phyloP scores from a whole-genome alignment of 2,113 vertebrate species.

The Callionymus lyra region DNA sequence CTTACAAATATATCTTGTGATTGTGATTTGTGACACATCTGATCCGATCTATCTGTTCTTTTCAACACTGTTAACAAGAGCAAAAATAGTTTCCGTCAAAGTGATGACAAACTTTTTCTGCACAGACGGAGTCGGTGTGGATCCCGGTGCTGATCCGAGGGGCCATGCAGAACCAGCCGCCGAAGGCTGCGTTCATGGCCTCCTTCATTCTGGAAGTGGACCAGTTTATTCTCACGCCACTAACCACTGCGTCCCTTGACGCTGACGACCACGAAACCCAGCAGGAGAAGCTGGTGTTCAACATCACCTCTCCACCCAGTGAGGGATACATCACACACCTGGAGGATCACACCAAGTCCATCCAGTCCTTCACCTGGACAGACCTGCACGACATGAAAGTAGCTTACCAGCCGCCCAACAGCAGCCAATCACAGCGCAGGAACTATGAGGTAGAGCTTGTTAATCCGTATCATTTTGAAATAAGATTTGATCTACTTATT shows the following conservation, averaged over 20 bases:
- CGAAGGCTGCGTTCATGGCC: slow-evolving; percentile 58
- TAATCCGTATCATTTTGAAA: neutral
- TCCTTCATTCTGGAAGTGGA: slow-evolving; percentile 68
- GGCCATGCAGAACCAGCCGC: slow-evolving; percentile 61
- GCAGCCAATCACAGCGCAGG: slow-evolving; percentile 57
- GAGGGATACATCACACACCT: slow-evolving; percentile 60
- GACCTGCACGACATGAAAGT: slow-evolving; percentile 70
- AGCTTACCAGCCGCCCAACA: slow-evolving; percentile 71
- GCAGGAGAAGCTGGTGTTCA: slow-evolving; percentile 50
- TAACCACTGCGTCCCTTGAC: slow-evolving; percentile 55
- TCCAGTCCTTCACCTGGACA: slow-evolving; percentile 59
- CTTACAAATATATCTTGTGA: slow-evolving; percentile 6
- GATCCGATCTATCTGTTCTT: neutral
- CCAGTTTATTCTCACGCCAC: slow-evolving; percentile 64
- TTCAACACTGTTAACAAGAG: neutral
- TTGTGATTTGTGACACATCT: slow-evolving; percentile 13
- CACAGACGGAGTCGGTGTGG: slow-evolving; percentile 64
- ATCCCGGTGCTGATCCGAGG: slow-evolving; percentile 55
- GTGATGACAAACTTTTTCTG: neutral
- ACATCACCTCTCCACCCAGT: slow-evolving; percentile 27
- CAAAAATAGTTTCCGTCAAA: neutral
- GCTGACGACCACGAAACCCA: slow-evolving; percentile 57
- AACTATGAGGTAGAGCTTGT: slow-evolving; percentile 68
- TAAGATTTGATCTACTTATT: neutral
- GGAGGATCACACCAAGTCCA: slow-evolving; percentile 55